Evolutionary conservation across 2,888 invertebrate species (phyloP).

Genomic region (Aphidius colemani): DNA sequence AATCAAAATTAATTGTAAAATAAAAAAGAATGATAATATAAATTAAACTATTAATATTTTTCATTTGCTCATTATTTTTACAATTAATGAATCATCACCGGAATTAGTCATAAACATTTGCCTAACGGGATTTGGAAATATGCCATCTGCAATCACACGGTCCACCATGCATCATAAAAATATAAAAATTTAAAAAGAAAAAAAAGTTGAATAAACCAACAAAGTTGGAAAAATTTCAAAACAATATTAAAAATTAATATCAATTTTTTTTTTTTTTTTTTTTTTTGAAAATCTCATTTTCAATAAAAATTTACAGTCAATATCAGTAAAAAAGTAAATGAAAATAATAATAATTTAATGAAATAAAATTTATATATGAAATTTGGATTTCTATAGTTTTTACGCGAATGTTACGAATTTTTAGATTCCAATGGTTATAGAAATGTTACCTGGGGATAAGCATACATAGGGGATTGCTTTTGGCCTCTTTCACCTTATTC

Average conservation of each 20-base stretch:
- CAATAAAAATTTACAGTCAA: too few species aligned
- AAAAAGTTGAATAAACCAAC: slow-evolving; percentile 7
- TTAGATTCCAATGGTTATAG: slow-evolving; percentile 29
- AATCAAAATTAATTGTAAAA: neutral
- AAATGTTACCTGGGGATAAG: slow-evolving; percentile 18
- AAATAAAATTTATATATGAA: slow-evolving; percentile 12
- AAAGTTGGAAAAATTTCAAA: neutral
- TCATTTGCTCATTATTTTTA: neutral
- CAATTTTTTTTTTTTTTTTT: too few species aligned
- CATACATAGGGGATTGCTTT: slow-evolving; percentile 6
- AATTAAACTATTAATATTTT: neutral
- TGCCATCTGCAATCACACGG: slow-evolving; percentile 11
- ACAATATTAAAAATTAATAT: neutral
- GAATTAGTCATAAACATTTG: slow-evolving; percentile 6
- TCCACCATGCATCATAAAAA: neutral
- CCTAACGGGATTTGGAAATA: slow-evolving; percentile 15
- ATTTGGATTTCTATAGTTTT: slow-evolving; percentile 26
- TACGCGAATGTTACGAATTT: slow-evolving; percentile 14
- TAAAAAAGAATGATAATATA: neutral
- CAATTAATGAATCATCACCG: slow-evolving; percentile 9
- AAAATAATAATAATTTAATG: too few species aligned
- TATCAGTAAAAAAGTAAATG: too few species aligned
- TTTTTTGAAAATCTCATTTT: too few species aligned
- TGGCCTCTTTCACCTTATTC: neutral
- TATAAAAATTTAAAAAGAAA: slow-evolving; percentile 9